These are phyloP conservation scores for Acleris laterana DNA, from an alignment of 2,888 invertebrate genomes.

Conservation along the genomic window DNA sequence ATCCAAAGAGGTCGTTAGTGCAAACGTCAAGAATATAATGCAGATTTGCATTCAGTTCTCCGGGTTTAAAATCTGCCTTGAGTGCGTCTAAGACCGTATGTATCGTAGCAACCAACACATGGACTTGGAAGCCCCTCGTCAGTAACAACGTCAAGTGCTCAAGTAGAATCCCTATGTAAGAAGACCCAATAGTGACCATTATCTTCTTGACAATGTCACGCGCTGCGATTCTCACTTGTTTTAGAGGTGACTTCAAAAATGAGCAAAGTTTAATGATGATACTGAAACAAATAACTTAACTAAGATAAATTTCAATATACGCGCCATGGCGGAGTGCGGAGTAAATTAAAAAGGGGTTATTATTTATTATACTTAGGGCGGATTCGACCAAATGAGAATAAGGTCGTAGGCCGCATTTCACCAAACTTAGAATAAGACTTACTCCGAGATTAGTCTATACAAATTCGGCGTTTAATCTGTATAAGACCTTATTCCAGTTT, in stretches of 20 bases:
- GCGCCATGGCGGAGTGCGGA: too few species aligned
- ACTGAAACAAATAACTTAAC: constrained; percentile 70
- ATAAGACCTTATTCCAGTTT: too few species aligned
- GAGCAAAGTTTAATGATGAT: constrained; percentile 95
- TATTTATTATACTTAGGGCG: too few species aligned
- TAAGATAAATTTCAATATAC: background rate
- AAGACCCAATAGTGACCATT: constrained; percentile 92
- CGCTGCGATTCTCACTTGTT: constrained; percentile 93
- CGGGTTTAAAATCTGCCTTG: constrained; percentile 87
- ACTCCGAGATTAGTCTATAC: too few species aligned
- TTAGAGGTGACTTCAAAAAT: constrained; percentile 94
- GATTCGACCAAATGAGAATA: too few species aligned
- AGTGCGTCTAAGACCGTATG: constrained; percentile 92
- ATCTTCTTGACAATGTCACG: constrained; percentile 97
- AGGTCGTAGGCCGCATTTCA: too few species aligned
- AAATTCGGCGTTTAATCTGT: too few species aligned
- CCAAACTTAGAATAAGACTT: too few species aligned
- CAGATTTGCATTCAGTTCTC: constrained; percentile 92
- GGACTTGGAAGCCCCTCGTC: constrained; percentile 96
- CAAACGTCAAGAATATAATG: constrained; percentile 92
- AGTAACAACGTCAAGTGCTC: constrained; percentile 92
- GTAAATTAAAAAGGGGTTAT: too few species aligned
- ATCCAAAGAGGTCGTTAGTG: constrained; percentile 94
- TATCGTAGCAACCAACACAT: constrained; percentile 95
- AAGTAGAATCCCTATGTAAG: constrained; percentile 90